Evolutionary conservation across 2,113 vertebrate genomes (phyloP).

Genomic region (Potamarius usumacintae): DNA sequence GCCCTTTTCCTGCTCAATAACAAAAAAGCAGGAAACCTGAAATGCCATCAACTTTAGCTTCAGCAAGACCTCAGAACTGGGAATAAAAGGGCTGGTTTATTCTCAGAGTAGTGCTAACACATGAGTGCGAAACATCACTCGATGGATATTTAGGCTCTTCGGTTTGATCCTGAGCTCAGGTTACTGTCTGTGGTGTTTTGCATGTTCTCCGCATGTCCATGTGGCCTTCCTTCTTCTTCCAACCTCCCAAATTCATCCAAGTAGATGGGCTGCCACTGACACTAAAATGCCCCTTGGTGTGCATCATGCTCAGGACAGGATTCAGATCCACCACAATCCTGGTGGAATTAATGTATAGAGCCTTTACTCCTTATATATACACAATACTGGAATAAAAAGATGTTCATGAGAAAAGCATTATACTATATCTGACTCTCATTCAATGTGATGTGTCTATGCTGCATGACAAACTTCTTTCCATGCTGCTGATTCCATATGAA

Average conservation of each 20-base stretch:
- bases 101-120: slow-evolving; percentile 60
- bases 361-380: slow-evolving; percentile 26
- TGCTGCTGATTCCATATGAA: slow-evolving; percentile 9
- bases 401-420: slow-evolving; percentile 1
- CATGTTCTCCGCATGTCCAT: neutral
- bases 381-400: neutral
- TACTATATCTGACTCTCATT: slow-evolving; percentile 6
- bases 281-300: neutral
- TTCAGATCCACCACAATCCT: neutral
- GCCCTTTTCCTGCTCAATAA: slow-evolving; percentile 68
- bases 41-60: slow-evolving; percentile 69
- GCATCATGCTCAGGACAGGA: neutral
- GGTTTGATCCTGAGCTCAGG: neutral
- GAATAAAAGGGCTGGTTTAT: slow-evolving; percentile 64
- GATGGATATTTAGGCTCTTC: neutral
- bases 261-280: neutral
- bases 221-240: neutral
- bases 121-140: slow-evolving; percentile 47
- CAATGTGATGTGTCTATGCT: neutral
- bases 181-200: neutral
- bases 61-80: slow-evolving; percentile 62
- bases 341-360: neutral
- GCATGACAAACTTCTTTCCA: neutral
- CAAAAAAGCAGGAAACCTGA: slow-evolving; percentile 66
- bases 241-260: neutral